These are phyloP conservation scores for Girardia tigrina DNA, from an alignment of 2,888 invertebrate genomes.

Conservation along the genomic window DNA sequence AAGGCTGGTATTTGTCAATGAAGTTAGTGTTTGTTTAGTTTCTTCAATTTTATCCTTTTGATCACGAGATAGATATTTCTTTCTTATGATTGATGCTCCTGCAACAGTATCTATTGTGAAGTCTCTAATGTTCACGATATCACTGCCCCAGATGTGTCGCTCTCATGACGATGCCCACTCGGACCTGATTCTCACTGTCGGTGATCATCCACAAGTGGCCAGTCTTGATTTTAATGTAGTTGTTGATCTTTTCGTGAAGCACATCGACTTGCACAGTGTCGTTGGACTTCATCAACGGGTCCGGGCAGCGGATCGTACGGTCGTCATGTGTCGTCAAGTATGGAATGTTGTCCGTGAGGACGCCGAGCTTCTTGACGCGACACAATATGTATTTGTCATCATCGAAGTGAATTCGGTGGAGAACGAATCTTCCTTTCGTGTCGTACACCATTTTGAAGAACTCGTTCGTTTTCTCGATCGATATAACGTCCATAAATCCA, in stretches of 20 bases:
- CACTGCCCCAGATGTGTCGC: constrained; percentile 94
- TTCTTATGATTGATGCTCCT: too few species aligned
- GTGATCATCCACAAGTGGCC: constrained; percentile 99
- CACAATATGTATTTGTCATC: constrained; percentile 64
- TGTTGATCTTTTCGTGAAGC: constrained; percentile 78
- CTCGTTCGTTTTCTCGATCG: constrained; percentile 93
- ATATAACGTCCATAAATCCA: constrained; percentile 98
- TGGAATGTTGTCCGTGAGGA: constrained; percentile 57
- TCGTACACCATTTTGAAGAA: constrained; percentile 94
- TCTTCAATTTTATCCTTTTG: too few species aligned
- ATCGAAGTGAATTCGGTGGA: constrained; percentile 86
- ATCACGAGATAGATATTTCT: too few species aligned
- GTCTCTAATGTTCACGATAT: constrained; percentile 97
- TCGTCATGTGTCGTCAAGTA: constrained; percentile 90
- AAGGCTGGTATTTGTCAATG: too few species aligned
- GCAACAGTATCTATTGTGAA: too few species aligned
- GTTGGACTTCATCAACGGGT: constrained; percentile 85
- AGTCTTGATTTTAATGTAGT: constrained; percentile 86
- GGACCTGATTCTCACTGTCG: constrained; percentile 96
- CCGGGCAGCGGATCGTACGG: constrained; percentile 92
- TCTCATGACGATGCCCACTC: constrained; percentile 95
- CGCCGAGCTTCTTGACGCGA: constrained; percentile 52
- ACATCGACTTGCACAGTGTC: constrained; percentile 92
- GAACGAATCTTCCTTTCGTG: constrained; percentile 90
- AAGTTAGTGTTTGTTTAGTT: too few species aligned